A percentile compares a stretch with the other conserved stretches of the same genome.
These are phyloP conservation scores for Thalassophryne amazonica DNA, from an alignment of 2,797 vertebrate genomes.

Conservation along the genomic window DNA sequence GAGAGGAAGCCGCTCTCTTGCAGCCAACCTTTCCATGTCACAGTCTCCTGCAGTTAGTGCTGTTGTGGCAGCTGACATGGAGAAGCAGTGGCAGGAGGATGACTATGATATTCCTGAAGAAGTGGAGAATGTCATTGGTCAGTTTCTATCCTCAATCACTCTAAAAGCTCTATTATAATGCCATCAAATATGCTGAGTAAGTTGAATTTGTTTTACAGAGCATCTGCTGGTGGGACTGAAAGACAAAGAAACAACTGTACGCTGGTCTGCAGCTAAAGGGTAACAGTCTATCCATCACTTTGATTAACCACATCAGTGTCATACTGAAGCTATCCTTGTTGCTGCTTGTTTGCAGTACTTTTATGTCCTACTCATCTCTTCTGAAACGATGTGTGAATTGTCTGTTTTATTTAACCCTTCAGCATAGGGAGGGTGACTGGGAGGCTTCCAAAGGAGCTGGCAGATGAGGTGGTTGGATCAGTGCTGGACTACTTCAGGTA, in stretches of 20 bases:
- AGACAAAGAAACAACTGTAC: conserved; percentile 94
- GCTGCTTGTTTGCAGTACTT: conserved; percentile 21
- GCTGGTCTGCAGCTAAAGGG: conserved; percentile 99
- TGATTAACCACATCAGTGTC: too few species aligned
- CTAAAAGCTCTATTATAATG: not conserved
- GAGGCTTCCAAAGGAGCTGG: conserved; percentile 90
- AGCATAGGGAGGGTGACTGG: conserved; percentile 95
- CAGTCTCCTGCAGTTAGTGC: conserved; percentile 10
- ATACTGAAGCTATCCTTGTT: conserved; percentile 3
- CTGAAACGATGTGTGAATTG: not conserved
- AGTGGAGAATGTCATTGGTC: conserved; percentile 92
- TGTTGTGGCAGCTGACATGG: conserved; percentile 29
- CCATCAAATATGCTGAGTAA: not conserved
- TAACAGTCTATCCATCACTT: conserved; percentile 54
- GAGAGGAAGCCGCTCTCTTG: conserved; percentile 88
- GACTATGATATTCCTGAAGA: conserved; percentile 93
- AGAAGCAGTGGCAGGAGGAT: conserved; percentile 73
- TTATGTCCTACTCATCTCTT: not conserved
- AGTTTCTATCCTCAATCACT: conserved; percentile 12
- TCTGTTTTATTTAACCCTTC: conserved; percentile 11
- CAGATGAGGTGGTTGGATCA: conserved; percentile 94
- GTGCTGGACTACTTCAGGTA: conserved; percentile 95
- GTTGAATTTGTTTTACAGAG: conserved; percentile 74
- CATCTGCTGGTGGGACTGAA: conserved; percentile 91
- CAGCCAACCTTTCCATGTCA: conserved; percentile 81